Percentiles rank a stretch among this genome's conserved stretches.
These are phyloP conservation scores for Halcyon badia DNA, from an alignment of 2,797 vertebrate genomes.

Conservation along the genomic window DNA sequence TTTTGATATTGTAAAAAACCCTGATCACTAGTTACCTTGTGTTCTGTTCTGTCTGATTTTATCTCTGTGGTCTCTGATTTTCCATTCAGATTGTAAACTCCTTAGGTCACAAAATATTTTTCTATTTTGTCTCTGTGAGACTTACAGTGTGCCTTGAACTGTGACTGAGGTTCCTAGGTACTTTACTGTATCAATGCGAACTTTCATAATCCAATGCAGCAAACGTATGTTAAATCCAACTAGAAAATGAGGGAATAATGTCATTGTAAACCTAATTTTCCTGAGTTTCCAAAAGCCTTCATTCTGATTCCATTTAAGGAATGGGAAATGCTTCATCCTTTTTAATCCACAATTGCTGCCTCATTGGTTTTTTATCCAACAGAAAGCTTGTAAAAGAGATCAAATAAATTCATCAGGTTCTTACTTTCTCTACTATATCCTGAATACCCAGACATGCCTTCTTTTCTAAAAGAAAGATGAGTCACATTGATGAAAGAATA, in stretches of 20 bases:
- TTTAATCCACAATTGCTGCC: background rate
- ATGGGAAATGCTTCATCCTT: background rate
- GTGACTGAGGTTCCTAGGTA: background rate
- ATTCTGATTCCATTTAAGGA: background rate
- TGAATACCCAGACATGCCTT: background rate
- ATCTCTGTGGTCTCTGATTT: background rate
- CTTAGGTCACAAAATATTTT: background rate
- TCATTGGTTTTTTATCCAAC: background rate
- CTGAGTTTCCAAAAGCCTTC: background rate
- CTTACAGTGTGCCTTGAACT: background rate
- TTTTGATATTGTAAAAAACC: background rate
- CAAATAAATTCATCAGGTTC: background rate
- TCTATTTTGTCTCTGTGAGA: background rate
- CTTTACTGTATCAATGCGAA: background rate
- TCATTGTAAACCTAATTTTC: background rate
- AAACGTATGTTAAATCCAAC: background rate
- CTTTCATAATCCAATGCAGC: background rate
- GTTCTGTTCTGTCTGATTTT: background rate
- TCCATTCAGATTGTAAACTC: background rate
- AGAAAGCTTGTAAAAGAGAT: background rate
- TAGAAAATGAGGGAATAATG: background rate
- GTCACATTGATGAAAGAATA: constrained; percentile 22
- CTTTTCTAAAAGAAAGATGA: constrained; percentile 5
- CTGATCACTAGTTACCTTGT: background rate
- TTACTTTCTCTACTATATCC: background rate